phyloP scores from a whole-genome alignment of 2,113 vertebrate genomes.

The Lipophrys pholis region DNA sequence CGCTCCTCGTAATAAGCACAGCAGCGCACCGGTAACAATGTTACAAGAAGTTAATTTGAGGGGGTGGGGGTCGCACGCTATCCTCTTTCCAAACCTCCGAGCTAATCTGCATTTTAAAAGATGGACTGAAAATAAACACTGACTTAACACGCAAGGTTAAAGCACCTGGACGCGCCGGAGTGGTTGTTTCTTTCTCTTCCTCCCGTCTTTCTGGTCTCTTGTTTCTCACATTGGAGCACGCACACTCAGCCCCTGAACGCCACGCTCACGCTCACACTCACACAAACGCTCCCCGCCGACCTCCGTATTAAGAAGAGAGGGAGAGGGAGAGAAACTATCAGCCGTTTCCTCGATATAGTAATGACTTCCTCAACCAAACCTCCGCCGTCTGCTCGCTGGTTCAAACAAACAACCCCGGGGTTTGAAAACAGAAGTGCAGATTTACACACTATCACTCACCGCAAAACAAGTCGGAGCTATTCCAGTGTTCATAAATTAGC shows the following conservation, averaged over 20 bases:
- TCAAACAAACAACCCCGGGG: conserved; percentile 57
- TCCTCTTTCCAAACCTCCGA: conserved; percentile 22
- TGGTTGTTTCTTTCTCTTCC: conserved; percentile 7
- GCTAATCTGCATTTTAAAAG: conserved; percentile 24
- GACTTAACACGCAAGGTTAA: background rate
- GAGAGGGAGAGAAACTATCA: conserved; percentile 22
- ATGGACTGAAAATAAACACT: background rate
- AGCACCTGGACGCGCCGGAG: conserved; percentile 21
- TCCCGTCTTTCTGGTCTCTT: conserved; percentile 30
- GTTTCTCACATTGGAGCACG: conserved; percentile 15
- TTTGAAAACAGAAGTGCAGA: conserved; percentile 32
- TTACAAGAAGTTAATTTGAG: conserved; percentile 63
- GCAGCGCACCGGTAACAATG: conserved; percentile 51
- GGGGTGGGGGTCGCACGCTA: conserved; percentile 39
- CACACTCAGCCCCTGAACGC: conserved; percentile 1
- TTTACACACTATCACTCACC: conserved; percentile 78
- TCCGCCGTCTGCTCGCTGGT: conserved; percentile 39
- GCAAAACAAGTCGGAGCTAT: conserved; percentile 73
- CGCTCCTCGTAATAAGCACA: conserved; percentile 53
- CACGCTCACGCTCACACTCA: background rate
- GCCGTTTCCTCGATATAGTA: conserved; percentile 71
- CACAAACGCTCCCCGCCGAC: conserved; percentile 41
- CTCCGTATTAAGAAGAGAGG: conserved; percentile 18
- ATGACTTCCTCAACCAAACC: conserved; percentile 72
- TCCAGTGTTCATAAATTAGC: conserved; percentile 65